phyloP scores from a whole-genome alignment of 2,797 vertebrate species.

The Ceryle rudis region DNA sequence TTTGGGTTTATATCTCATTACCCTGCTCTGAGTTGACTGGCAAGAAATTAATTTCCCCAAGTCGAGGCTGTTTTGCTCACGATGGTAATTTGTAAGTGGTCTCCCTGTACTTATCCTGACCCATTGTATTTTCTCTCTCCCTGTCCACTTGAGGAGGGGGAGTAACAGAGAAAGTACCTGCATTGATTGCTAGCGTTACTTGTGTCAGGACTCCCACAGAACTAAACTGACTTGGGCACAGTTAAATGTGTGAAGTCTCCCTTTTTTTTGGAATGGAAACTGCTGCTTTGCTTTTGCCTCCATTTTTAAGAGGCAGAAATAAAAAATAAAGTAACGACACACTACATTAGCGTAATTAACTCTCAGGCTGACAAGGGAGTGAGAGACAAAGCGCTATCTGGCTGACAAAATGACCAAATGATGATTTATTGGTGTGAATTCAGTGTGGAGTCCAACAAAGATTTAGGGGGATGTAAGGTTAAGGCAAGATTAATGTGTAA shows the following conservation, averaged over 20 bases:
- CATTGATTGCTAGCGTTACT: background rate
- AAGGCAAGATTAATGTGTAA: constrained; percentile 38
- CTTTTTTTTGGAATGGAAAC: background rate
- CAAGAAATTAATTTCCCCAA: background rate
- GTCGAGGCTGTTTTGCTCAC: background rate
- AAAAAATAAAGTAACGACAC: background rate
- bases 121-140: background rate
- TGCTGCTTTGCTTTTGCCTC: background rate
- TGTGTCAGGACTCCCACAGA: accelerated
- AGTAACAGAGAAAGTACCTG: background rate
- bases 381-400: background rate
- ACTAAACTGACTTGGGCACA: background rate
- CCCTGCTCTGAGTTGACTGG: background rate
- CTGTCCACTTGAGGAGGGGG: too few relatives aligned
- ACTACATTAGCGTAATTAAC: background rate
- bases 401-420: background rate
- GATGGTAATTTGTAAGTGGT: background rate
- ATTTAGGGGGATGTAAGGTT: background rate
- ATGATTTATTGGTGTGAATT: background rate
- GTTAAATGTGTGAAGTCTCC: background rate
- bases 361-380: background rate
- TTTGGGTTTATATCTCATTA: background rate
- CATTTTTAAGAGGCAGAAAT: background rate
- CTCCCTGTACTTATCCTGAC: background rate
- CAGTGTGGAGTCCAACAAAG: background rate